These are phyloP conservation scores for Turdus rufiventris DNA, from an alignment of 2,113 vertebrate genomes.

Conservation along the genomic window DNA sequence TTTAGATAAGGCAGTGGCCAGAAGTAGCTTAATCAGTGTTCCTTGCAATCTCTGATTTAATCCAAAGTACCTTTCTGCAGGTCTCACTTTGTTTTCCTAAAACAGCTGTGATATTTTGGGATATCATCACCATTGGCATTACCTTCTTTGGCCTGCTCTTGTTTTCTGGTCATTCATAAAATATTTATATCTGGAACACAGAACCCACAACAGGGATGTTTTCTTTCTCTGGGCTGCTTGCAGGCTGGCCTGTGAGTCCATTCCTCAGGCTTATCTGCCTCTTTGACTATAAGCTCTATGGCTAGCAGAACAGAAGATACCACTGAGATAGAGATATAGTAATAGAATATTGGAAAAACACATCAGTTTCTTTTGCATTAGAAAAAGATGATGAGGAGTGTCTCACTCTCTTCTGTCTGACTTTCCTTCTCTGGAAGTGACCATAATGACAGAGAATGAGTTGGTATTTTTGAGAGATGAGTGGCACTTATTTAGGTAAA, in stretches of 20 bases:
- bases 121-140: background rate
- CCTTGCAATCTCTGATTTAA: background rate
- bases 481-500: background rate
- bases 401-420: background rate
- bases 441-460: background rate
- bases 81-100: background rate
- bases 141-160: background rate
- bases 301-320: background rate
- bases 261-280: background rate
- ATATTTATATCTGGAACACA: background rate
- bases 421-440: background rate
- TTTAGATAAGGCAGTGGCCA: background rate
- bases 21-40: background rate
- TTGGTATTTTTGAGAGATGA: background rate
- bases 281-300: background rate
- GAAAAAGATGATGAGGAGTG: background rate
- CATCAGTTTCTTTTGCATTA: background rate
- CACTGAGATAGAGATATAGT: background rate
- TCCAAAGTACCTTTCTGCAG: background rate
- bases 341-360: background rate
- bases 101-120: background rate
- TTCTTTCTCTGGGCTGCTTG: background rate
- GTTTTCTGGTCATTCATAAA: background rate
- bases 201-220: background rate
- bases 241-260: background rate